Evolutionary conservation across 1,140 invertebrate species (phyloP).

Genomic region (Littorina saxatilis): DNA sequence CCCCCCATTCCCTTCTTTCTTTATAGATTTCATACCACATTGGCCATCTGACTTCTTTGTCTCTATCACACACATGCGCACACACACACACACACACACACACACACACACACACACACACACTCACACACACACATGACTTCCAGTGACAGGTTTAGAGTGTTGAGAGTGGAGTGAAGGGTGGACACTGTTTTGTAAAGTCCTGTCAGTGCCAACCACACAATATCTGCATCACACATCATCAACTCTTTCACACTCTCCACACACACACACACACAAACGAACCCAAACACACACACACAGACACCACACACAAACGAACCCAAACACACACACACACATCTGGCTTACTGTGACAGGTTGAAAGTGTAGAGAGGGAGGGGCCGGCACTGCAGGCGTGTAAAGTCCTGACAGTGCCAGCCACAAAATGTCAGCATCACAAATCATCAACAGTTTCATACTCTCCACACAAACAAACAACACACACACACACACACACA

Average conservation of each 20-base stretch:
- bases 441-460: slow-evolving; percentile 32
- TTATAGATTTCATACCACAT: too few relatives aligned
- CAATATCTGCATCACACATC: not conserved
- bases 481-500: not conserved
- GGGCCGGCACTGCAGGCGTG: slow-evolving; percentile 29
- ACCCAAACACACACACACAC: not conserved
- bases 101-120: not conserved
- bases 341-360: too few relatives aligned
- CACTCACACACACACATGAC: not conserved
- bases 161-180: too few relatives aligned
- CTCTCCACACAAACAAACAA: not conserved
- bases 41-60: too few relatives aligned
- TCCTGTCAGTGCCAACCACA: too few relatives aligned
- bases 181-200: too few relatives aligned
- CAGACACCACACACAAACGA: not conserved
- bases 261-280: not conserved
- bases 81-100: not conserved
- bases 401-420: not conserved
- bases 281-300: not conserved
- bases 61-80: not conserved
- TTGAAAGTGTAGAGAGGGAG: slow-evolving; percentile 37
- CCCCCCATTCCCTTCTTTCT: too few relatives aligned
- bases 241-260: not conserved
- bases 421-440: slow-evolving; percentile 59
- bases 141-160: not conserved